These are phyloP conservation scores for Pectinophora gossypiella DNA, from an alignment of 1,140 invertebrate species.

Conservation along the genomic window DNA sequence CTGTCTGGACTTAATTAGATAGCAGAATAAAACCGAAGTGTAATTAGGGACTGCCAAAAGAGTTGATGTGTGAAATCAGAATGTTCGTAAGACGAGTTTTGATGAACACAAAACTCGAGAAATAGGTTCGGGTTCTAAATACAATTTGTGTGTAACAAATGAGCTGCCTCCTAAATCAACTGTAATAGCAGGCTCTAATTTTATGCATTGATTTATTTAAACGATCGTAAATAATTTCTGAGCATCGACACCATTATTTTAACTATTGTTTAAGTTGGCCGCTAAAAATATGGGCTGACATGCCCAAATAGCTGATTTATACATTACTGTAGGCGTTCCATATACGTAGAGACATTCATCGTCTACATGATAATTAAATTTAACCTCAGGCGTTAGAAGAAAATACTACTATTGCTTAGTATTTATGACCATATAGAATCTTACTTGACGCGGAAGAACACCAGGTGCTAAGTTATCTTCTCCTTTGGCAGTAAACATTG, in stretches of 20 bases:
- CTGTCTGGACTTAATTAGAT: neutral
- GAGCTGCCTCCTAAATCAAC: slow-evolving; percentile 64
- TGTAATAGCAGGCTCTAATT: slow-evolving; percentile 57
- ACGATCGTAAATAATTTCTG: slow-evolving; percentile 63
- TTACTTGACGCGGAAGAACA: slow-evolving; percentile 43
- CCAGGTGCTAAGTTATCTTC: slow-evolving; percentile 40
- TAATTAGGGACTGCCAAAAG: neutral
- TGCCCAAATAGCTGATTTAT: slow-evolving; percentile 41
- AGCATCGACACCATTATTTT: slow-evolving; percentile 58
- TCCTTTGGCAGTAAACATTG: slow-evolving; percentile 46
- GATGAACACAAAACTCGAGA: too few relatives aligned
- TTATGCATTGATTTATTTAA: slow-evolving; percentile 65
- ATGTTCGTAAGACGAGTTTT: too few relatives aligned
- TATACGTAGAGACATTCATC: slow-evolving; percentile 33
- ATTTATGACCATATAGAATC: slow-evolving; percentile 42
- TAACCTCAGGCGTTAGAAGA: slow-evolving; percentile 39
- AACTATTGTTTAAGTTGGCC: slow-evolving; percentile 61
- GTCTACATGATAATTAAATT: slow-evolving; percentile 61
- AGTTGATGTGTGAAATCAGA: neutral
- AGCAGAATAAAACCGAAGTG: neutral
- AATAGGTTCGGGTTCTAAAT: slow-evolving; percentile 10
- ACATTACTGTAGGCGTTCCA: slow-evolving; percentile 41
- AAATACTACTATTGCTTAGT: slow-evolving; percentile 36
- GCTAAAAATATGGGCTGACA: slow-evolving; percentile 50
- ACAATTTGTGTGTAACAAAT: slow-evolving; percentile 55